Evolutionary conservation across 1,140 invertebrate genomes (phyloP).

Genomic region (Calosoma granatense): DNA sequence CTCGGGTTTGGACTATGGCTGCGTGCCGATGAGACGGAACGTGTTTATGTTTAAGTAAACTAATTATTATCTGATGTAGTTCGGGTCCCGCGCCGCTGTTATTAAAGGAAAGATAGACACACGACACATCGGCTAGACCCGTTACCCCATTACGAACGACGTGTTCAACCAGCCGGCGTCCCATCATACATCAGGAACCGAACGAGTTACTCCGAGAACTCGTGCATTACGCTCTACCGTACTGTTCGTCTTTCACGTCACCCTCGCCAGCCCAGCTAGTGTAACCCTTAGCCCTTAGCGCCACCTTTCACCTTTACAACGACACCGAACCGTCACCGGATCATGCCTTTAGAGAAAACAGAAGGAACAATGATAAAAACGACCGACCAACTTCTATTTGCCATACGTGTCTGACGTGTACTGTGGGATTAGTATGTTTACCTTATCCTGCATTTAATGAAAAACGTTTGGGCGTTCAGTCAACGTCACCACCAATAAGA

Average conservation of each 20-base stretch:
- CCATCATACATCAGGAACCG: neutral
- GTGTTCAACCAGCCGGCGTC: neutral
- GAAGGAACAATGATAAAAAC: neutral
- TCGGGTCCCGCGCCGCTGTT: neutral
- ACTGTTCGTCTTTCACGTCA: neutral
- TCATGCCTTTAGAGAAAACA: neutral
- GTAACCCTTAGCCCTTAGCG: too few species aligned
- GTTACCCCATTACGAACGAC: neutral
- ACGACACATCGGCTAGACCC: neutral
- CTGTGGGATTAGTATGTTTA: neutral
- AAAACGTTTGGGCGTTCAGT: slow-evolving; percentile 6
- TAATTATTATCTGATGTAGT: slow-evolving; percentile 13
- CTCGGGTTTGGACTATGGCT: neutral
- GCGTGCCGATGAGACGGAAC: slow-evolving; percentile 9
- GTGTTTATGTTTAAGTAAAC: slow-evolving; percentile 19
- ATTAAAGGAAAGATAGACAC: neutral
- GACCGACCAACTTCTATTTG: neutral
- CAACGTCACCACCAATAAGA: neutral
- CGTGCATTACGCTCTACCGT: too few species aligned
- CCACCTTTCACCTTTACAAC: too few species aligned
- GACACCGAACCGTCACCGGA: too few species aligned
- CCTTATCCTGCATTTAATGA: slow-evolving; percentile 3
- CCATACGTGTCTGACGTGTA: neutral
- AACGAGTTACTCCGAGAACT: too few species aligned
- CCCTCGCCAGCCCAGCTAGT: neutral